Base-by-base conservation (phyloP, 2,888 invertebrate species). In the Nymphalis urticae region DNA sequence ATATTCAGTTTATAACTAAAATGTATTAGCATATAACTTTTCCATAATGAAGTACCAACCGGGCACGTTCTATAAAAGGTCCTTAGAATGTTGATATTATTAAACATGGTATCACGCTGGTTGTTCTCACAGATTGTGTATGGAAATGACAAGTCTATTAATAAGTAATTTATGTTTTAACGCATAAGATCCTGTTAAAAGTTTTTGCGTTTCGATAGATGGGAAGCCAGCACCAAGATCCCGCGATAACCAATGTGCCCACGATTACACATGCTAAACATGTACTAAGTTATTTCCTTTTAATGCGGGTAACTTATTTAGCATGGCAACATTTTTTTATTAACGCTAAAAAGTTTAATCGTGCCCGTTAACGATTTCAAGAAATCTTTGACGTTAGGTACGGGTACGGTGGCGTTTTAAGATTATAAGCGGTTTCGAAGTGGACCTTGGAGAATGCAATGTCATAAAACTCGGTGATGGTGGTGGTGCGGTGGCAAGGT, bases 91-190 rank as follows among this genome's bases (percentile, higher is more conserved):
- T 67, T 48, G 68, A 73, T 70, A 69, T 72, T 69, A 66, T 68
- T 69, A 68, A 56, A 71, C 62, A 65, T 54, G 65, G 66, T 70
- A 69, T 69, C 74, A 62, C 62, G 70, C 72, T 67, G 70, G 63
- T 63, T 59, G 68, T 71, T 72, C 72, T 66, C 73, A 73, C 64
- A 73, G 72, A 70, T 68, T 69, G 21, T 56, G 72, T 74, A 74
- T 74, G 74, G 74, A 72, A 73, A 75, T 75, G 73, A 71, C 72
- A 68, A 66, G 72, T 73, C 74, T 73, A 70, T 64, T 72, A 72
- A 71, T 72, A 70, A 69, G 59, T 64, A 63, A 70, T 68, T 64
- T 69, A 70, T 72, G 62, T 69, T 60, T 48, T 36, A 64, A 56
- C 63, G 19, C 60, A 66, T 66, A 19, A 47, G 51, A 59, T 63